These are phyloP conservation scores for Taenioides sp. DNA, from an alignment of 2,797 vertebrate genomes.

Conservation along the genomic window DNA sequence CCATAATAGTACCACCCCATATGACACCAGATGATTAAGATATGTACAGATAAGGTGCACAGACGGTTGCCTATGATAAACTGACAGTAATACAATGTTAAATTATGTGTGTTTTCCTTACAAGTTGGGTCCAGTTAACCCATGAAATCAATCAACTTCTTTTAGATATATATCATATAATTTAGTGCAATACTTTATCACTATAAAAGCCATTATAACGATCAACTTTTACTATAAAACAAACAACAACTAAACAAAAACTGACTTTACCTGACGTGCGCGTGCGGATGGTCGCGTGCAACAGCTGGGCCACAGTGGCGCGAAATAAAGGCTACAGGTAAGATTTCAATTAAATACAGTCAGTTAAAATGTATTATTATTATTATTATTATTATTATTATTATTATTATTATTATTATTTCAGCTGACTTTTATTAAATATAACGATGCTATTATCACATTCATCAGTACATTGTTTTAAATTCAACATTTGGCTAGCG, in stretches of 20 bases:
- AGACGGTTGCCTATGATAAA: background rate
- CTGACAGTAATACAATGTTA: background rate
- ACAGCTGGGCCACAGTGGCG: background rate
- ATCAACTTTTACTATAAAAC: too few relatives aligned
- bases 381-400: too few relatives aligned
- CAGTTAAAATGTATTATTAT: too few relatives aligned
- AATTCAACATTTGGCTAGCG: background rate
- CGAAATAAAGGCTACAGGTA: slow-evolving; percentile 10
- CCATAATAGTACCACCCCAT: slow-evolving; percentile 36
- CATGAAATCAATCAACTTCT: background rate
- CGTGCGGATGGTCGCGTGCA: slow-evolving; percentile 23
- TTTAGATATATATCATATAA: too few relatives aligned
- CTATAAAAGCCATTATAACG: too few relatives aligned
- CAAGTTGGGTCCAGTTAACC: background rate
- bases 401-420: too few relatives aligned
- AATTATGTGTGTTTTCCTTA: background rate
- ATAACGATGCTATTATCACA: background rate
- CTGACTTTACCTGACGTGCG: slow-evolving; percentile 32
- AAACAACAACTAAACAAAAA: background rate
- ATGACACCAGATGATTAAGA: slow-evolving; percentile 16
- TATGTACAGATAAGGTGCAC: slow-evolving; percentile 8
- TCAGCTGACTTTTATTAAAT: background rate
- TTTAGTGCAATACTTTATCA: too few relatives aligned
- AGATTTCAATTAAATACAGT: background rate
- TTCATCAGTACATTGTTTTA: background rate